These are phyloP conservation scores for Taphrorychus bicolor DNA, from an alignment of 2,888 invertebrate species.

Conservation along the genomic window DNA sequence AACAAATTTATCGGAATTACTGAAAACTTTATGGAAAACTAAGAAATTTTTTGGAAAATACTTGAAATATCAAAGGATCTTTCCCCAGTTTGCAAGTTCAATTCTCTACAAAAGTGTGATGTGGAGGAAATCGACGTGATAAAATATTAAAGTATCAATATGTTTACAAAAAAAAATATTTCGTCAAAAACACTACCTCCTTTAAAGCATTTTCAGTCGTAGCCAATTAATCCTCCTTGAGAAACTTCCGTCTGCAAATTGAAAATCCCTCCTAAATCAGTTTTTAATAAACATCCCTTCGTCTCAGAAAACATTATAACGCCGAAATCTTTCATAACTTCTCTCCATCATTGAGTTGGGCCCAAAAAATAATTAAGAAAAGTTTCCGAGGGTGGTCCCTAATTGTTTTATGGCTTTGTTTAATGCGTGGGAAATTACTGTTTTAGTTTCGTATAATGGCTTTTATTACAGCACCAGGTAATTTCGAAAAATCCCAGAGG, in stretches of 20 bases:
- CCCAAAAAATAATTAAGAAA: slow-evolving; percentile 15
- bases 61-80: too few species aligned
- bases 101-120: too few species aligned
- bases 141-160: too few species aligned
- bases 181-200: too few species aligned
- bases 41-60: too few species aligned
- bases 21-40: too few species aligned
- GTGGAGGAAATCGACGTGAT: too few species aligned
- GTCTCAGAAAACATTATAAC: neutral
- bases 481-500: slow-evolving; percentile 14
- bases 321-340: slow-evolving; percentile 6
- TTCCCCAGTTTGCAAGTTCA: too few species aligned
- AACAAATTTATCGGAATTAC: too few species aligned
- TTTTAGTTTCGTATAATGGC: slow-evolving; percentile 15
- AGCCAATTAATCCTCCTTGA: neutral
- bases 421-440: slow-evolving; percentile 26
- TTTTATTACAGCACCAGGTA: slow-evolving; percentile 10
- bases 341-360: neutral
- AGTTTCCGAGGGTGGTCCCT: slow-evolving; percentile 15
- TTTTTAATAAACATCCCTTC: neutral
- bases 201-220: too few species aligned
- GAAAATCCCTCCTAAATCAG: neutral
- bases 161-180: too few species aligned
- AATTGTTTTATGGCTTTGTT: slow-evolving; percentile 28
- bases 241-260: neutral